Evolutionary conservation across 2,797 vertebrate genomes (phyloP).

Genomic region (Falco berigora): DNA sequence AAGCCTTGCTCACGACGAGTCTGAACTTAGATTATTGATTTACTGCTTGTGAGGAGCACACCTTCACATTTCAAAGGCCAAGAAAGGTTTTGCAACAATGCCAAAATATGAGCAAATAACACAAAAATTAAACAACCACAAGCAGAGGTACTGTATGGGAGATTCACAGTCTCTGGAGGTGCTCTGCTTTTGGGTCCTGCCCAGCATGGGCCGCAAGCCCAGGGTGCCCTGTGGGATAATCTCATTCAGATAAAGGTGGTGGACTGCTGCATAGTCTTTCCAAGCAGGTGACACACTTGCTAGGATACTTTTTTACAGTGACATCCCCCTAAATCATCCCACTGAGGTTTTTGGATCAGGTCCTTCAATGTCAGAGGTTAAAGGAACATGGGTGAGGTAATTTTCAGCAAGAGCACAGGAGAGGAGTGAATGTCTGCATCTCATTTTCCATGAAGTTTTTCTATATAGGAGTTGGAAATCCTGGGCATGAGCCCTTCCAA

Average conservation of each 20-base stretch:
- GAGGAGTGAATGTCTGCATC: not conserved
- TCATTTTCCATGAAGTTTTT: not conserved
- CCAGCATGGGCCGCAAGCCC: not conserved
- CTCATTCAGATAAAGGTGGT: not conserved
- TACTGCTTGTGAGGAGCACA: not conserved
- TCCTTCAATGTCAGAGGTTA: not conserved
- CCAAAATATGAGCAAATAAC: not conserved
- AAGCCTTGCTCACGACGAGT: not conserved
- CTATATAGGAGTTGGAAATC: not conserved
- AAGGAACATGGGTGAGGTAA: not conserved
- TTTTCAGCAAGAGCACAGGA: not conserved
- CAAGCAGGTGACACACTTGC: not conserved
- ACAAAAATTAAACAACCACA: not conserved
- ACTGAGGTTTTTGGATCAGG: not conserved
- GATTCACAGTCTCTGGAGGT: not conserved
- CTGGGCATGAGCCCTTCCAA: not conserved
- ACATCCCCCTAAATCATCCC: not conserved
- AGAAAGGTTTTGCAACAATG: not conserved
- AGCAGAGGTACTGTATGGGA: not conserved
- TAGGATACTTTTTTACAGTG: not conserved
- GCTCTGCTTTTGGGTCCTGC: not conserved
- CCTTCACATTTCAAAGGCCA: not conserved
- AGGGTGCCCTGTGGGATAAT: not conserved
- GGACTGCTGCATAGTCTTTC: not conserved
- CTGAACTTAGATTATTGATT: not conserved